Conservation (phyloP, 2,888 invertebrate species). For the Emmelina monodactyla region DNA sequence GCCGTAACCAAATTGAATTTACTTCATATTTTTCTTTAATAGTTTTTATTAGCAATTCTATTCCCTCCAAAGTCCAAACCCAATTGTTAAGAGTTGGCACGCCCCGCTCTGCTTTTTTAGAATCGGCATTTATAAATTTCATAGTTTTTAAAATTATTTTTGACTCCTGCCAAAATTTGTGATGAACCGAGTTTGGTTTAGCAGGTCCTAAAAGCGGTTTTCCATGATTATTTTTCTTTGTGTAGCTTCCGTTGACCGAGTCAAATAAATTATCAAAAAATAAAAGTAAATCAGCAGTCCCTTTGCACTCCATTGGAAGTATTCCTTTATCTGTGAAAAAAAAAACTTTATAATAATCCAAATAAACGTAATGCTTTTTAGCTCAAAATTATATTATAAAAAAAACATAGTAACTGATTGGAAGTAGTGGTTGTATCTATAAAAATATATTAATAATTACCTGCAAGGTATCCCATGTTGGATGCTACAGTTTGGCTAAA, state of each 20-base stretch:
- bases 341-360: no score
- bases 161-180: conserved; percentile 5
- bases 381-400: neutral
- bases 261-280: conserved; percentile 13
- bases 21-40: conserved; percentile 3
- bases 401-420: no score
- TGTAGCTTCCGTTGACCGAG: conserved; percentile 11
- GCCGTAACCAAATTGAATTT: conserved; percentile 11
- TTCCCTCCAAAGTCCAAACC: conserved; percentile 4
- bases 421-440: no score
- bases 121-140: conserved; percentile 1
- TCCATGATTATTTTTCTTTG: conserved; percentile 1
- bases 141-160: conserved; percentile 5
- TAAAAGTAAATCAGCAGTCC: conserved; percentile 10
- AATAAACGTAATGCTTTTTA: neutral
- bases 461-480: conserved; percentile 20
- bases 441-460: conserved; percentile 12
- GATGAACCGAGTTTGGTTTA: conserved; percentile 11
- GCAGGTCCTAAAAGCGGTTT: conserved; percentile 7
- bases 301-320: conserved; percentile 7
- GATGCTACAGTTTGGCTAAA: conserved; percentile 20
- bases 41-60: conserved; percentile 2
- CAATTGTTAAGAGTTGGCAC: conserved; percentile 5
- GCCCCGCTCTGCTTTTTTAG: neutral
- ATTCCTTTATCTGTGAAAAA: conserved; percentile 8